Conservation (phyloP, 1,140 invertebrate species). For the Macrostomum lignano region DNA sequence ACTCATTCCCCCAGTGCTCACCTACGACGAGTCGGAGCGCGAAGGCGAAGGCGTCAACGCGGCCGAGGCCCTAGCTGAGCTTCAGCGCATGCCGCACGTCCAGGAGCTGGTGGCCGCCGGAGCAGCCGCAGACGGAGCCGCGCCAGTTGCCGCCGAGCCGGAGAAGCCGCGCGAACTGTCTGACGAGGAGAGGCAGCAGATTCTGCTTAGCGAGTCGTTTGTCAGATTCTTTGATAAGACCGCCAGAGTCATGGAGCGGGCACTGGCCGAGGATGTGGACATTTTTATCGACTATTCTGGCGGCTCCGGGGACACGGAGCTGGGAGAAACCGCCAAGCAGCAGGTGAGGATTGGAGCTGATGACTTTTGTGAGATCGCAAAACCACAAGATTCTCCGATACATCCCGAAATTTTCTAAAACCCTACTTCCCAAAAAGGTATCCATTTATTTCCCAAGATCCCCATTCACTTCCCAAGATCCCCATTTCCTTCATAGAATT, state of each 20-base stretch:
- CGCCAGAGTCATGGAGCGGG: constrained; percentile 61
- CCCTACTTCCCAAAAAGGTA: no score
- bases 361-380: no score
- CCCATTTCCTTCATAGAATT: no score
- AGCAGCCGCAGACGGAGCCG: constrained; percentile 26
- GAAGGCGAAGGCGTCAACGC: constrained; percentile 72
- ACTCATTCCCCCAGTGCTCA: constrained; percentile 82
- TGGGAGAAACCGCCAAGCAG: no score
- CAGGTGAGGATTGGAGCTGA: no score
- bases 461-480: no score
- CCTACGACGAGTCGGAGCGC: constrained; percentile 56
- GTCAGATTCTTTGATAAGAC: constrained; percentile 58
- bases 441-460: no score
- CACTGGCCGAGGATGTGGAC: constrained; percentile 45
- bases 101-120: constrained; percentile 49
- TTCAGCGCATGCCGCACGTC: constrained; percentile 46
- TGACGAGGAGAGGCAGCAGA: constrained; percentile 83
- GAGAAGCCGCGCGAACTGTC: constrained; percentile 9
- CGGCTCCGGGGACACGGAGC: constrained; percentile 42
- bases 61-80: constrained; percentile 39
- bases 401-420: no score
- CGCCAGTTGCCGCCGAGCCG: constrained; percentile 12
- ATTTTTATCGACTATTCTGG: constrained; percentile 79
- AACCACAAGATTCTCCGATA: no score
- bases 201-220: constrained; percentile 69